A percentile compares a stretch with the other conserved stretches of the same genome.
Conservation (phyloP, 2,797 vertebrate species). For the Lepidocolaptes lacrymiger region DNA sequence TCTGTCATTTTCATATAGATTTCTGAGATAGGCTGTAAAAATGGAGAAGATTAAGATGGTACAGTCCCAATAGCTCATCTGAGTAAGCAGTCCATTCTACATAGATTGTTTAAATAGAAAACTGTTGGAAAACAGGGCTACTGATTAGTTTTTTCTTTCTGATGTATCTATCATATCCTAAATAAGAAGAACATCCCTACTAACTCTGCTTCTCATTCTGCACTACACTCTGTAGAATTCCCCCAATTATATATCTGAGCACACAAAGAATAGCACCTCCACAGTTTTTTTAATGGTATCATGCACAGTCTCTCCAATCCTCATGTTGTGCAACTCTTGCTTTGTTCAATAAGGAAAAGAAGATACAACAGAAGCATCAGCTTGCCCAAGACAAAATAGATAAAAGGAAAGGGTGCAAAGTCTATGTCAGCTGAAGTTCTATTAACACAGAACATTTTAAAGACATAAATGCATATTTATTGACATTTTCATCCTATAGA, state of each 20-base stretch:
- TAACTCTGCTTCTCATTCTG: neutral
- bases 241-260: neutral
- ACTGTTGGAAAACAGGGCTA: neutral
- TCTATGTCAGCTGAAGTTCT: neutral
- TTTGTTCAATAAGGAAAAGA: neutral
- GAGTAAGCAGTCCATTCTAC: neutral
- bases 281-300: neutral
- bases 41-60: neutral
- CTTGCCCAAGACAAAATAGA: neutral
- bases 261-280: neutral
- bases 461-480: neutral
- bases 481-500: neutral
- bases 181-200: neutral
- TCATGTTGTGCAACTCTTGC: neutral
- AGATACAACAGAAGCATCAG: neutral
- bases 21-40: neutral
- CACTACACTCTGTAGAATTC: neutral
- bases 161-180: neutral
- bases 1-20: neutral
- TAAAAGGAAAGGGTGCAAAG: neutral
- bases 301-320: neutral
- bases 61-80: neutral
- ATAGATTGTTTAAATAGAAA: neutral
- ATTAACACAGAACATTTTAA: neutral
- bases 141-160: neutral